These are phyloP conservation scores for Epinephelus fuscoguttatus DNA, from an alignment of 2,113 vertebrate genomes.

Conservation along the genomic window DNA sequence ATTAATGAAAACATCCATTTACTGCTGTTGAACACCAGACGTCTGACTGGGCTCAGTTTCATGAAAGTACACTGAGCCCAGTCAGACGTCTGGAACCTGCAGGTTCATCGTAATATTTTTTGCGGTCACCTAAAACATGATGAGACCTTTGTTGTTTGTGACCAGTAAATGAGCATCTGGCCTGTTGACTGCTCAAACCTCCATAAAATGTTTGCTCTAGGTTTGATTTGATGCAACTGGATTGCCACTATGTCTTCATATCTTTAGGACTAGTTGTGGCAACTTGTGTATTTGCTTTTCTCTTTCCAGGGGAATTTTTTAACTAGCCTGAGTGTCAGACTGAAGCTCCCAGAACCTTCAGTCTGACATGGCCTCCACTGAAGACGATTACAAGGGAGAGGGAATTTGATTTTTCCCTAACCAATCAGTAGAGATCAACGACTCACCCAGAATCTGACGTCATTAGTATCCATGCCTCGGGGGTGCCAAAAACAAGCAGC, in stretches of 20 bases:
- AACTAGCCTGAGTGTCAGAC: too few species aligned
- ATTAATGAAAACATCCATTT: not conserved
- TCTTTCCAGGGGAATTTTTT: not conserved
- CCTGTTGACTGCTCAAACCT: not conserved
- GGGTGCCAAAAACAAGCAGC: too few species aligned
- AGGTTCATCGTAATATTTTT: not conserved
- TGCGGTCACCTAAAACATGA: not conserved
- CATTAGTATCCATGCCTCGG: too few species aligned
- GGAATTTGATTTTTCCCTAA: too few species aligned
- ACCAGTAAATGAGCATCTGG: not conserved
- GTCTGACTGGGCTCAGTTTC: not conserved
- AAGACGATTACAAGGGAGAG: too few species aligned
- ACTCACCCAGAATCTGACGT: too few species aligned
- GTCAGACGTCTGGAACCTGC: too few species aligned
- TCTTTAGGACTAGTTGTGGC: not conserved
- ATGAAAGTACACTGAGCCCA: too few species aligned
- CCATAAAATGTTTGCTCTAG: not conserved
- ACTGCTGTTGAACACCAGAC: not conserved
- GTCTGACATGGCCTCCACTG: too few species aligned
- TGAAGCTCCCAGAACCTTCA: too few species aligned
- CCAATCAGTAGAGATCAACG: too few species aligned
- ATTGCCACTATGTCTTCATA: not conserved
- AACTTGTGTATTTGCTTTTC: too few species aligned
- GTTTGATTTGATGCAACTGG: not conserved
- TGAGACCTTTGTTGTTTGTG: not conserved